Conservation (phyloP, 92 coral and sea anemone genomes). For the Pocillopora grandis region DNA sequence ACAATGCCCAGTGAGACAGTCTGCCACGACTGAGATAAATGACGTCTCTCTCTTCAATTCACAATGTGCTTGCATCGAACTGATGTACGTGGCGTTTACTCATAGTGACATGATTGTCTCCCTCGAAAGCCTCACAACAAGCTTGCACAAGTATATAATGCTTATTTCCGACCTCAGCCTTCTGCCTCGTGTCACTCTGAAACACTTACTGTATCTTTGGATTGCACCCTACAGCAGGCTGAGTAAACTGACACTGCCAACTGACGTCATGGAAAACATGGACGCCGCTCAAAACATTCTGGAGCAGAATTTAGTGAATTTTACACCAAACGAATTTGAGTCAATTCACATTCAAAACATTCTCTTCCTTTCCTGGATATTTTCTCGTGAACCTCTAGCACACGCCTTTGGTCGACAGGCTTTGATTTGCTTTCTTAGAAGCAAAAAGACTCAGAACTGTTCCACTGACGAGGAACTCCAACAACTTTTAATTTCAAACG, state of each 20-base stretch:
- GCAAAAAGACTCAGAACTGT: background rate
- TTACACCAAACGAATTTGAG: slow-evolving; percentile 52
- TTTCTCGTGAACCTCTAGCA: slow-evolving; percentile 48
- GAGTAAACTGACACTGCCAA: slow-evolving; percentile 17
- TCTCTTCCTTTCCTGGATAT: slow-evolving; percentile 72
- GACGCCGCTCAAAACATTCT: slow-evolving; percentile 45
- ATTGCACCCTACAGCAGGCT: slow-evolving; percentile 11
- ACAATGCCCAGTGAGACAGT: slow-evolving; percentile 57
- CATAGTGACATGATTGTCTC: slow-evolving; percentile 67
- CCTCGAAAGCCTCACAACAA: slow-evolving; percentile 49
- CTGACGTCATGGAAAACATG: slow-evolving; percentile 39
- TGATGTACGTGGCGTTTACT: slow-evolving; percentile 63
- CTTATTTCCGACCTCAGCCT: slow-evolving; percentile 55
- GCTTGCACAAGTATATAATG: slow-evolving; percentile 64
- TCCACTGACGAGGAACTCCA: background rate
- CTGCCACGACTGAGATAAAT: slow-evolving; percentile 45
- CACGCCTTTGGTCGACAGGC: slow-evolving; percentile 57
- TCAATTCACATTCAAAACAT: slow-evolving; percentile 50
- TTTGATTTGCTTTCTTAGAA: slow-evolving; percentile 16
- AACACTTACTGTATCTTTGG: slow-evolving; percentile 64
- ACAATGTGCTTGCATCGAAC: slow-evolving; percentile 76
- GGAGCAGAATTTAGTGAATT: slow-evolving; percentile 38
- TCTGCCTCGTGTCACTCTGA: slow-evolving; percentile 49
- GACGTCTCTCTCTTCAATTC: slow-evolving; percentile 69
- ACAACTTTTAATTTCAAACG: slow-evolving; percentile 27